Percentiles rank a stretch among this genome's conserved stretches.
Conservation (phyloP, 2,888 invertebrate genomes). For the Epistrophe grossulariae region DNA sequence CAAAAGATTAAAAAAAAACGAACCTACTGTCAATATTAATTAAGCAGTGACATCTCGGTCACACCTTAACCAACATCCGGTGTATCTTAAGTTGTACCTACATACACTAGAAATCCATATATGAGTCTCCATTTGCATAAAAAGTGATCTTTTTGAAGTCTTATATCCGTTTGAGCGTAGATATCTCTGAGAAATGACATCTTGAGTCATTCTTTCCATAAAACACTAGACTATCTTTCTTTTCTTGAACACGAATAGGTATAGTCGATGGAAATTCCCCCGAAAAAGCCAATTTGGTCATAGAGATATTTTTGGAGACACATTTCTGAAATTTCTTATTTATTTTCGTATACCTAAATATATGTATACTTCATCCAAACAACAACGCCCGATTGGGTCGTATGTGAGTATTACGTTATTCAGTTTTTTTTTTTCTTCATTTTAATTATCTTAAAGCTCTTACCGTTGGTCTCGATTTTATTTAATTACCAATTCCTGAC, state of each 20-base stretch:
- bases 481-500: slow-evolving; percentile 45
- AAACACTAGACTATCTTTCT: background rate
- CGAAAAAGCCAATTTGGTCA: slow-evolving; percentile 8
- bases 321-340: slow-evolving; percentile 1
- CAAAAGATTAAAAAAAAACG: slow-evolving; percentile 41
- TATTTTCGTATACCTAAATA: background rate
- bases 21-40: slow-evolving; percentile 65
- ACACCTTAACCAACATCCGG: slow-evolving; percentile 74
- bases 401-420: slow-evolving; percentile 2
- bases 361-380: background rate
- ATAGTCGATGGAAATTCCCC: slow-evolving; percentile 13
- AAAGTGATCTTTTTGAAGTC: slow-evolving; percentile 30
- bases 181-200: slow-evolving; percentile 2
- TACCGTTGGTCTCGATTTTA: slow-evolving; percentile 50
- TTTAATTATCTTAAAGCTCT: slow-evolving; percentile 28
- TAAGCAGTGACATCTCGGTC: slow-evolving; percentile 47
- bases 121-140: slow-evolving; percentile 46
- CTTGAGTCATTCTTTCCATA: background rate
- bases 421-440: background rate
- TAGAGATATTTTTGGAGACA: slow-evolving; percentile 14
- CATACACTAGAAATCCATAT: slow-evolving; percentile 20
- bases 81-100: slow-evolving; percentile 4
- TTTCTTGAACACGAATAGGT: background rate
- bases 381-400: slow-evolving; percentile 8
- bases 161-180: slow-evolving; percentile 30